Conservation (phyloP, 1,140 invertebrate genomes). For the Camponotus vicinus region DNA sequence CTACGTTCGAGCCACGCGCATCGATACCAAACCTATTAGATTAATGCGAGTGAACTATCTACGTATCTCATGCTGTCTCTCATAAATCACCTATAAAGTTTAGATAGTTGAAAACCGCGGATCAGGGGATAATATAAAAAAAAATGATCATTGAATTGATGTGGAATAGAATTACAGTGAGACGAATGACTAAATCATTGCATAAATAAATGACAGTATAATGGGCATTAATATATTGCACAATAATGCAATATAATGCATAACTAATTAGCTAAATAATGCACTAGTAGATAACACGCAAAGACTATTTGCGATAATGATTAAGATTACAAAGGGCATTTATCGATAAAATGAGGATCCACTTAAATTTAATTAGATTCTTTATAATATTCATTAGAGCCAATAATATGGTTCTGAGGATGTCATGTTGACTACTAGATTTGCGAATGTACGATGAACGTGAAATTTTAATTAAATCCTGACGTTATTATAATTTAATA, state of each 20-base stretch:
- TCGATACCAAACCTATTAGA: conserved; percentile 80
- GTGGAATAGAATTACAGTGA: conserved; percentile 25
- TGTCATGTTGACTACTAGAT: not conserved
- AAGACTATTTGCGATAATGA: not conserved
- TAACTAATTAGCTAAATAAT: too few species aligned
- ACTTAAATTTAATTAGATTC: not conserved
- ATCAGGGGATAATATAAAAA: conserved; percentile 44
- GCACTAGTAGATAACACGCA: not conserved
- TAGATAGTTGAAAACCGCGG: conserved; percentile 42
- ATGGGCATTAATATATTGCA: not conserved
- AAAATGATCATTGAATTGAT: conserved; percentile 50
- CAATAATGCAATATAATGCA: not conserved
- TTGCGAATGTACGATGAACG: not conserved
- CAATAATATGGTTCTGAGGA: not conserved
- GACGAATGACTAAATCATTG: not conserved
- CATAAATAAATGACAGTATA: not conserved
- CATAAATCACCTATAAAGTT: conserved; percentile 68
- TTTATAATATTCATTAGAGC: not conserved
- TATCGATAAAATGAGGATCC: not conserved
- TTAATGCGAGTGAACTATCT: conserved; percentile 67
- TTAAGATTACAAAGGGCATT: not conserved
- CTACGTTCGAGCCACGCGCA: conserved; percentile 76
- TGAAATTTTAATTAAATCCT: not conserved
- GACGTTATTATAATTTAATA: not conserved
- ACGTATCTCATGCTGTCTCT: conserved; percentile 56